Evolutionary conservation across 2,888 invertebrate species (phyloP).

Genomic region (Melipona bicolor): DNA sequence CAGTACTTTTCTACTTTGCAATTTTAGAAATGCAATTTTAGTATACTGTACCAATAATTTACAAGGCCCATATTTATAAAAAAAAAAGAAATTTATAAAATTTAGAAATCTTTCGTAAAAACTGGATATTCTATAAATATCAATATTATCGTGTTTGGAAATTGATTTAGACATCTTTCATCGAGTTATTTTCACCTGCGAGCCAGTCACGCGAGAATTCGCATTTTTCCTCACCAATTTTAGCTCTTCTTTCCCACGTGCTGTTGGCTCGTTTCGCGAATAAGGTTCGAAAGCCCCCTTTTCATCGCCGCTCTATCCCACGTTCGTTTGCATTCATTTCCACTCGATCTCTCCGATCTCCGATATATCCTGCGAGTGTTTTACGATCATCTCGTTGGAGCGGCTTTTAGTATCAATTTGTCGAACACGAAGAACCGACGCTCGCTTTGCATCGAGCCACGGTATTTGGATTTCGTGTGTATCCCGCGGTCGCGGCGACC

Average conservation of each 20-base stretch:
- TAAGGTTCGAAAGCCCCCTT: not conserved
- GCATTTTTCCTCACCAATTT: not conserved
- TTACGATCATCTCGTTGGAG: constrained; percentile 33
- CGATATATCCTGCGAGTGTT: constrained; percentile 18
- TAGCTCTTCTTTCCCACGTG: not conserved
- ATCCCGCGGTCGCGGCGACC: not conserved
- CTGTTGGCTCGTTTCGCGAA: not conserved
- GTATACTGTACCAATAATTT: not conserved
- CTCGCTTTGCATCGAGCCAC: constrained; percentile 21
- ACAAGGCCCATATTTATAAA: not conserved
- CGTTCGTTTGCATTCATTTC: constrained; percentile 22
- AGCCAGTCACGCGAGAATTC: not conserved
- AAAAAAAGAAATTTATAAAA: not conserved
- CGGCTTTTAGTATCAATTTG: constrained; percentile 43
- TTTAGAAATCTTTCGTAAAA: not conserved
- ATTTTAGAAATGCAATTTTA: not conserved
- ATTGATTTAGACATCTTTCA: not conserved
- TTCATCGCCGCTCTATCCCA: constrained; percentile 14
- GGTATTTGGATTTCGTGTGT: not conserved
- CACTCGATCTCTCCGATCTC: constrained; percentile 25
- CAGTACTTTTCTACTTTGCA: not conserved
- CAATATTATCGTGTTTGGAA: not conserved
- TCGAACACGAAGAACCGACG: constrained; percentile 17
- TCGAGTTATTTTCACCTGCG: not conserved
- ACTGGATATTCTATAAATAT: no score